These are phyloP conservation scores for Emydocephalus ijimae DNA, from an alignment of 2,113 vertebrate species.

Conservation along the genomic window DNA sequence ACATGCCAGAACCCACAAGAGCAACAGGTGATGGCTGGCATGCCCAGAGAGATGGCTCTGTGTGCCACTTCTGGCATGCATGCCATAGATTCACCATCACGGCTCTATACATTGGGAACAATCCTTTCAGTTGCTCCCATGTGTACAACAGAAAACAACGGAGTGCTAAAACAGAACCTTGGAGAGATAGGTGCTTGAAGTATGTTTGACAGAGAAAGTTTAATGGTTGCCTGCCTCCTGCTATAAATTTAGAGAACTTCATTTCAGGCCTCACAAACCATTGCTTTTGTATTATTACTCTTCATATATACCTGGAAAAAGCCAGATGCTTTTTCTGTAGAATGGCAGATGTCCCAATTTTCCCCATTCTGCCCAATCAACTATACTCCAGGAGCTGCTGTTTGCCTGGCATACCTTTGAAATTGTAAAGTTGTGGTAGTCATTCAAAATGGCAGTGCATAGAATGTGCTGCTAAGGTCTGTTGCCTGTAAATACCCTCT, in stretches of 20 bases:
- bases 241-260: neutral
- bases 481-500: neutral
- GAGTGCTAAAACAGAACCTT: neutral
- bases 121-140: neutral
- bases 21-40: no score
- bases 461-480: neutral
- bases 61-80: no score
- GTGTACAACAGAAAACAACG: neutral
- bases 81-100: no score
- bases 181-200: neutral
- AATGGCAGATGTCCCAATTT: neutral
- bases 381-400: neutral
- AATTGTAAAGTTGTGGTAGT: neutral
- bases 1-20: no score
- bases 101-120: neutral
- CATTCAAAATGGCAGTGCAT: neutral
- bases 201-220: neutral
- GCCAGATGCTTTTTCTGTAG: neutral
- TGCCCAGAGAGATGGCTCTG: no score
- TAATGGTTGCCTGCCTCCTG: neutral
- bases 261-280: neutral
- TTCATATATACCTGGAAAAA: neutral
- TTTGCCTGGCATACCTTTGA: neutral
- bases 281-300: neutral
- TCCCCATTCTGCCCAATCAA: neutral